phyloP scores from a whole-genome alignment of 2,113 vertebrate species.

The Phoxinus phoxinus region DNA sequence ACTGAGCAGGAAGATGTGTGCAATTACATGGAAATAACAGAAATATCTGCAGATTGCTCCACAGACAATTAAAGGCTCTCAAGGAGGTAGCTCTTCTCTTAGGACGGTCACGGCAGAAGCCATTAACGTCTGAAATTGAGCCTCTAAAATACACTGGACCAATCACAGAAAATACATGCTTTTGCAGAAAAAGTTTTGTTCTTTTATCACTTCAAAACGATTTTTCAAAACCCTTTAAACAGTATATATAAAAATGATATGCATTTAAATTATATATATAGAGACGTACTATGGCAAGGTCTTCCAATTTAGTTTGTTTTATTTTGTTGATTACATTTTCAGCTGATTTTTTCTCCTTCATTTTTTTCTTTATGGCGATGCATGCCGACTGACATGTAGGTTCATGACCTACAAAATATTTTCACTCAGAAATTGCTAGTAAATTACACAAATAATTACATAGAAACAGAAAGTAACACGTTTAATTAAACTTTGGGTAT shows the following conservation, averaged over 20 bases:
- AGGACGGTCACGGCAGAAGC: background rate
- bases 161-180: background rate
- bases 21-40: conserved; percentile 9
- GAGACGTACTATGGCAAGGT: too few species aligned
- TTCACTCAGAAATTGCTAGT: too few species aligned
- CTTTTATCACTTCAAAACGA: background rate
- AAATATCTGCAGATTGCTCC: background rate
- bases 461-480: too few species aligned
- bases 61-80: conserved; percentile 26
- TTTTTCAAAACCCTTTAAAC: background rate
- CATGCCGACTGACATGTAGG: background rate
- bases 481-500: too few species aligned
- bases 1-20: background rate
- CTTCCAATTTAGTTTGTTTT: background rate
- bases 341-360: background rate
- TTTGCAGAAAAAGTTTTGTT: background rate
- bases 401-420: background rate
- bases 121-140: background rate
- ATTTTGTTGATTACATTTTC: background rate
- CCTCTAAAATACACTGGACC: background rate
- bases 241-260: background rate
- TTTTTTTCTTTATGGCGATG: background rate
- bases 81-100: background rate
- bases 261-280: too few species aligned
- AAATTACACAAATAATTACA: too few species aligned